phyloP scores from a whole-genome alignment of 2,797 vertebrate genomes.

The Oreochromis mossambicus region DNA sequence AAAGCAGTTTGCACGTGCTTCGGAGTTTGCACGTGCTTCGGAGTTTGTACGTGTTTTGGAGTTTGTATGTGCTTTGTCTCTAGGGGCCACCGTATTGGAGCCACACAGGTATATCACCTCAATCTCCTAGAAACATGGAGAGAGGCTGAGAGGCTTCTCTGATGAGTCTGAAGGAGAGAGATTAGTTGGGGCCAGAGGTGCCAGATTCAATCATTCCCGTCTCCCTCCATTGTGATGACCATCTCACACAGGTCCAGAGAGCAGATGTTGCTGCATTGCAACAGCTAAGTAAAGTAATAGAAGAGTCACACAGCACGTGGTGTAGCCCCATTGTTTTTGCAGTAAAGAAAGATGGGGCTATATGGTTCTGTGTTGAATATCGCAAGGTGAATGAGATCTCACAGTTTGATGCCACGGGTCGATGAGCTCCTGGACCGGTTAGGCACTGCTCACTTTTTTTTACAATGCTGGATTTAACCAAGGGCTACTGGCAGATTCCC shows the following conservation, averaged over 20 bases:
- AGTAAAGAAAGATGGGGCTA: fast-evolving
- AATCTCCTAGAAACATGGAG: not conserved
- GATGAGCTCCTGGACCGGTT: not conserved
- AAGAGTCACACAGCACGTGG: not conserved
- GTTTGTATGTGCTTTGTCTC: too few relatives aligned
- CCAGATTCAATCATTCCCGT: not conserved
- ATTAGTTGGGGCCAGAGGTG: not conserved
- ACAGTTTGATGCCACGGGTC: not conserved
- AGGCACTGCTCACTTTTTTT: not conserved
- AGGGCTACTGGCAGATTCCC: not conserved
- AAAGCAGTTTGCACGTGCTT: too few relatives aligned
- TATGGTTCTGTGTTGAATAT: not conserved
- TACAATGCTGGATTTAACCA: not conserved
- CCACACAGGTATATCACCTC: not conserved
- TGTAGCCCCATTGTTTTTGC: not conserved
- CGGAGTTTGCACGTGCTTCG: too few relatives aligned
- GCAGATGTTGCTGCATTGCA: not conserved
- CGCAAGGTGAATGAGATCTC: not conserved
- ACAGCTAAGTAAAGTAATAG: not conserved
- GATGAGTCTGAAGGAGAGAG: not conserved
- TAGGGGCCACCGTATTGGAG: not conserved
- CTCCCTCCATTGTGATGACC: not conserved
- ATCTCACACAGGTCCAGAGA: not conserved
- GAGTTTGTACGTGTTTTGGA: too few relatives aligned
- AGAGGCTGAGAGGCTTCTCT: not conserved